Conservation (phyloP, 2,888 invertebrate genomes). For the Drosophila pseudotakahashii region DNA sequence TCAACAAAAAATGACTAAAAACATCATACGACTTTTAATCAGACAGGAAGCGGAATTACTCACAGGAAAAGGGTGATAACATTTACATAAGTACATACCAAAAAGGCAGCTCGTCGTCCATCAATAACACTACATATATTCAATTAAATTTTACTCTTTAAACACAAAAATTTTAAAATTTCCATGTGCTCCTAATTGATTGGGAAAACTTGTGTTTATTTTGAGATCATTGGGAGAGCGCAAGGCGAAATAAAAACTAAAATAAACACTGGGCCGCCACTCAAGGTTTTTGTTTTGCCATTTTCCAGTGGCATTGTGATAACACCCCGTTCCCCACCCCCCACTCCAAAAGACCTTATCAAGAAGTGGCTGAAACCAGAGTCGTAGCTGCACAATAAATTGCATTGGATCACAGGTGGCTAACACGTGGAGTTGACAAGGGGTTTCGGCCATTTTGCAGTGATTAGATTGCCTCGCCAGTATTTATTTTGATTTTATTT, state of each 20-base stretch:
- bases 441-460: not conserved
- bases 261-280: slow-evolving; percentile 15
- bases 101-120: slow-evolving; percentile 4
- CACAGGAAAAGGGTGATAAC: slow-evolving; percentile 30
- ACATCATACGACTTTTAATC: slow-evolving; percentile 41
- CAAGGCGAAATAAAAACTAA: slow-evolving; percentile 13
- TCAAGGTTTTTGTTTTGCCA: slow-evolving; percentile 22
- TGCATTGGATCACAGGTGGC: slow-evolving; percentile 12
- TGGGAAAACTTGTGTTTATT: slow-evolving; percentile 28
- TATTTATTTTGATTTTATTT: slow-evolving; percentile 20
- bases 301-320: slow-evolving; percentile 20
- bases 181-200: slow-evolving; percentile 28
- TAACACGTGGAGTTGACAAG: slow-evolving; percentile 18
- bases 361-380: slow-evolving; percentile 12
- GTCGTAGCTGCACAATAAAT: slow-evolving; percentile 1
- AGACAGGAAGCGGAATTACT: slow-evolving; percentile 31
- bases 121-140: slow-evolving; percentile 10
- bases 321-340: not conserved
- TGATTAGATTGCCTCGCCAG: slow-evolving; percentile 29
- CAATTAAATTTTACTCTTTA: not conserved
- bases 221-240: slow-evolving; percentile 2
- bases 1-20: not conserved
- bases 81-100: slow-evolving; percentile 12
- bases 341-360: slow-evolving; percentile 13
- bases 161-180: slow-evolving; percentile 4